Conservation (phyloP, 2,888 invertebrate species). For the Sesamia inferens region DNA sequence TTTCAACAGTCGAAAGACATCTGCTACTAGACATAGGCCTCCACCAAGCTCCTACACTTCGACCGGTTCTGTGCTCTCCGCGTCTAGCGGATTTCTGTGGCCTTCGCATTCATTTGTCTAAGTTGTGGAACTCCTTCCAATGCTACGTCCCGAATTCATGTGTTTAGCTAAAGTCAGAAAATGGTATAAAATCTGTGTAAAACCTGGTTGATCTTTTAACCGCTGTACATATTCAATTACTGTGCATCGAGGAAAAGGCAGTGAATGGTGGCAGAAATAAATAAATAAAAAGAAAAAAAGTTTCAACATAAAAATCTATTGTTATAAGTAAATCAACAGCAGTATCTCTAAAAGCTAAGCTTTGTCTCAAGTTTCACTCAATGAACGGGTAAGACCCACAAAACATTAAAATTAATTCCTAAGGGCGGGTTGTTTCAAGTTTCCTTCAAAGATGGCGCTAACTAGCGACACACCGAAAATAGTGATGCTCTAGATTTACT, state of each 20-base stretch:
- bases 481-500: too few species aligned
- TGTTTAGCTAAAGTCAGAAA: not conserved
- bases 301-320: conserved; percentile 51
- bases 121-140: too few species aligned
- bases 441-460: too few species aligned
- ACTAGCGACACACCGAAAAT: too few species aligned
- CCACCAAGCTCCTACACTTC: not conserved
- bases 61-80: not conserved
- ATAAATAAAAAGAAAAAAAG: not conserved
- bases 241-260: not conserved
- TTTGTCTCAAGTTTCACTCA: conserved; percentile 30
- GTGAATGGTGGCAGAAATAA: conserved; percentile 22
- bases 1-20: not conserved
- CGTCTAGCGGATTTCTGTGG: not conserved
- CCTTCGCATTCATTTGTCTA: not conserved
- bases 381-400: conserved; percentile 4
- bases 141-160: not conserved
- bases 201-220: too few species aligned
- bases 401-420: conserved; percentile 13
- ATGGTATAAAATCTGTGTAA: not conserved
- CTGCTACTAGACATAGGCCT: not conserved
- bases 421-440: not conserved
- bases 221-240: not conserved
- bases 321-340: conserved; percentile 41
- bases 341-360: conserved; percentile 21